Evolutionary conservation across 2,113 vertebrate genomes (phyloP).

Genomic region (Tichodroma muraria): DNA sequence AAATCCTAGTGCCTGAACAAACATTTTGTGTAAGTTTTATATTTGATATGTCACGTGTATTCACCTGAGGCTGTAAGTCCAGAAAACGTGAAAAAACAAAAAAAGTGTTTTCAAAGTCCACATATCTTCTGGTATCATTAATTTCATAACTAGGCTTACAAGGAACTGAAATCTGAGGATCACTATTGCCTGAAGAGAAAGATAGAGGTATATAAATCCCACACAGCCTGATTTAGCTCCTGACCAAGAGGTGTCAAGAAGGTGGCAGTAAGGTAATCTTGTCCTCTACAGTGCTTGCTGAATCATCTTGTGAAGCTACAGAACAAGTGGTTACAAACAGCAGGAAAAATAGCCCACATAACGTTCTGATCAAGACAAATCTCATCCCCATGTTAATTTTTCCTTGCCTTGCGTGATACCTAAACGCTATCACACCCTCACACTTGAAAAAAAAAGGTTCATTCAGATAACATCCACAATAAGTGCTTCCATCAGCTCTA

Average conservation of each 20-base stretch:
- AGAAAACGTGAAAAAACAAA: neutral
- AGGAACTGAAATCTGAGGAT: neutral
- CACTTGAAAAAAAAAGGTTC: neutral
- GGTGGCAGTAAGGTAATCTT: neutral
- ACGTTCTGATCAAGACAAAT: neutral
- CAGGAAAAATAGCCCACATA: rapidly evolving
- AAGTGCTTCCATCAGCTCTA: neutral
- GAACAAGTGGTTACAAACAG: neutral
- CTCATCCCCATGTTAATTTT: neutral
- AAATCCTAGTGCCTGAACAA: neutral
- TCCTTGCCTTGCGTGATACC: neutral
- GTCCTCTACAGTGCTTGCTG: neutral
- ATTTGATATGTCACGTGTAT: neutral
- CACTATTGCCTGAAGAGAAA: neutral
- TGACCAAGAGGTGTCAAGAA: neutral
- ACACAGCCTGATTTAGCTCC: neutral
- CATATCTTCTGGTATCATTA: neutral
- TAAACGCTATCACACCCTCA: neutral
- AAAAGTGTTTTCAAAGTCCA: neutral
- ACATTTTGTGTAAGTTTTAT: neutral
- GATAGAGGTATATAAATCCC: neutral
- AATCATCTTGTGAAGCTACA: neutral
- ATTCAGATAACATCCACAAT: neutral
- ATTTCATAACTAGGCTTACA: neutral
- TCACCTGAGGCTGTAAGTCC: neutral